A percentile compares a stretch with the other conserved stretches of the same genome.
Conservation (phyloP, 2,888 invertebrate species). For the Drosophila mulleri region DNA sequence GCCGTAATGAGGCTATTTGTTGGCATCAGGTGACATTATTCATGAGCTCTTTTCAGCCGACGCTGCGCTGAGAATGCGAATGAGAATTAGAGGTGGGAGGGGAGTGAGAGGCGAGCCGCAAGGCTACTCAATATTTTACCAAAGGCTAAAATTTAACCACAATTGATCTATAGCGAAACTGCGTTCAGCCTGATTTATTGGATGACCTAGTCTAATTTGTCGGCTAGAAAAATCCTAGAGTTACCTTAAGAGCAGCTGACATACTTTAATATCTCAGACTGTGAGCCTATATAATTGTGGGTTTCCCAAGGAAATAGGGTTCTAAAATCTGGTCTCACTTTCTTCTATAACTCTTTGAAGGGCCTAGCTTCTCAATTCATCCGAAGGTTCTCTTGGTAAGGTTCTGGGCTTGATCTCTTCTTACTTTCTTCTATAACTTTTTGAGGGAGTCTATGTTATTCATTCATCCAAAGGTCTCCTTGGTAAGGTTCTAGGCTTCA, state of each 20-base stretch:
- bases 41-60: constrained; percentile 30
- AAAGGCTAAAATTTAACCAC: constrained; percentile 12
- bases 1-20: constrained; percentile 50
- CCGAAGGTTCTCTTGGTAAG: too few species aligned
- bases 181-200: constrained; percentile 28
- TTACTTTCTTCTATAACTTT: too few species aligned
- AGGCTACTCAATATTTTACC: constrained; percentile 4
- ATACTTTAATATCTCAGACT: background rate
- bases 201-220: constrained; percentile 2
- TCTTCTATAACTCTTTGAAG: too few species aligned
- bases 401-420: too few species aligned
- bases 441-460: too few species aligned
- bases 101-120: background rate
- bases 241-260: background rate
- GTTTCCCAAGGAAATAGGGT: background rate
- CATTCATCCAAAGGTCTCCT: too few species aligned
- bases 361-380: too few species aligned
- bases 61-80: background rate
- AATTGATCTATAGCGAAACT: constrained; percentile 34
- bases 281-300: background rate
- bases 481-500: too few species aligned
- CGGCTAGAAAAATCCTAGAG: background rate
- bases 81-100: background rate
- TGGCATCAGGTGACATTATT: constrained; percentile 57
- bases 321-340: background rate